Conservation (phyloP, 2,888 invertebrate genomes). For the Tachina lurida region DNA sequence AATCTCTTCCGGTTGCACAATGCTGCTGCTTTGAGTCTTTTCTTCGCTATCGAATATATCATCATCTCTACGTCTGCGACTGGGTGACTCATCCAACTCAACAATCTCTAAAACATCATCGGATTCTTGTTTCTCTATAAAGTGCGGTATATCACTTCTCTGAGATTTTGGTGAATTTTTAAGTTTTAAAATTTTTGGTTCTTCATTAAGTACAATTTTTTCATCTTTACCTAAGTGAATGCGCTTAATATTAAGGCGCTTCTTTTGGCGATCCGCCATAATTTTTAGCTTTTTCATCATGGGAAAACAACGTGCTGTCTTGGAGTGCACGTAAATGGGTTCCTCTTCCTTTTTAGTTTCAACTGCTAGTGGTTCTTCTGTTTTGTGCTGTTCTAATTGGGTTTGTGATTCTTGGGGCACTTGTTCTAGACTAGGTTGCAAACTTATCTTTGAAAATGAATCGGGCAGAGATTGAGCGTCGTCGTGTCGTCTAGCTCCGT, state of each 20-base stretch:
- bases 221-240: constrained; percentile 82
- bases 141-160: constrained; percentile 83
- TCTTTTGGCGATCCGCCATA: constrained; percentile 86
- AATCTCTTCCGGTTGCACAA: constrained; percentile 82
- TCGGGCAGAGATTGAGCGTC: constrained; percentile 81
- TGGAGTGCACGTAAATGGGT: constrained; percentile 68
- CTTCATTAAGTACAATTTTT: constrained; percentile 83
- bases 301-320: constrained; percentile 84
- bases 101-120: constrained; percentile 82
- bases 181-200: constrained; percentile 85
- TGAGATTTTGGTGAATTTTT: constrained; percentile 86
- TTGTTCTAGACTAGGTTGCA: constrained; percentile 77
- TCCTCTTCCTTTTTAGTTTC: constrained; percentile 30
- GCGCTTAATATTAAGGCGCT: constrained; percentile 83
- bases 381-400: constrained; percentile 72
- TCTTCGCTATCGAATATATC: constrained; percentile 51
- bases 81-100: constrained; percentile 82
- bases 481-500: constrained; percentile 77
- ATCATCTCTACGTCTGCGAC: constrained; percentile 78
- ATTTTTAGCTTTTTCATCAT: constrained; percentile 87
- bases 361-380: constrained; percentile 58
- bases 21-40: constrained; percentile 73
- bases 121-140: constrained; percentile 83
- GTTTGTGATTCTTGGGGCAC: constrained; percentile 47
- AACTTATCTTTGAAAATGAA: constrained; percentile 77